Base-by-base conservation (phyloP, 2,113 vertebrate species). In the Aviceda subcristata region DNA sequence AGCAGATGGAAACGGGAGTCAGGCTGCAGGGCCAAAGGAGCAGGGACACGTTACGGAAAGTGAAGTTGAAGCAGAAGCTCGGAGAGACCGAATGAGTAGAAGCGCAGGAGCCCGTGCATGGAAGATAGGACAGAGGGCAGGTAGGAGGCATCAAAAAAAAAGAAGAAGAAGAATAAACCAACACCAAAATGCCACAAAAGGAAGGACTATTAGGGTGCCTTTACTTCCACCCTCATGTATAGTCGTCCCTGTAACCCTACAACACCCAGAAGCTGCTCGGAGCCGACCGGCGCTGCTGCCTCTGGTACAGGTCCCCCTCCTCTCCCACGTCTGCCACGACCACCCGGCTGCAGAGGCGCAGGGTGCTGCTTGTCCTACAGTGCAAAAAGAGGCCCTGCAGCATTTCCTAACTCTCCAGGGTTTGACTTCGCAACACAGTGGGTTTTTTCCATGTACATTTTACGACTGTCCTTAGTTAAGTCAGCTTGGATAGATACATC, bases 241-340 rank as follows among this genome's bases (percentile, higher is more conserved):
- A 50, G 16, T 79, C 3, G 6, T 24, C 11, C 27, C 46, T 5
- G 0, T 27, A 72, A 76, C 24, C 51, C 38, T 38, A 60, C 11
- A 81, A 51, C 21, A 80, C 8, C 68, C 63, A 87, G 38, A 89
- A 74, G 26, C 5, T 66, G 11, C 27, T 82, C 9, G 19, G 18
- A 72, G 39, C 10, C 0, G 0, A 34, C 12, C 12, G 32, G 66
- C 27, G 19, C 20, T 22, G 30, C 11, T 62, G 51, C 8, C 64
- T 14, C 10, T 15, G 4, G 3, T 18, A 38, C 15, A 22, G 10
- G 36, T 72, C 39, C 21, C 29, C 27, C 34, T 46, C 15, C 14
- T 45, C 32, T 62, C 11, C 11, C 0, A 0, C 2, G 9, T 15
- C 8, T 13, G 19, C 30, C 48, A 55, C 73, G 80, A 32, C 3